Percentiles rank a stretch among this genome's conserved stretches.
Conservation (phyloP, 2,888 invertebrate species). For the Anthrax anthrax region DNA sequence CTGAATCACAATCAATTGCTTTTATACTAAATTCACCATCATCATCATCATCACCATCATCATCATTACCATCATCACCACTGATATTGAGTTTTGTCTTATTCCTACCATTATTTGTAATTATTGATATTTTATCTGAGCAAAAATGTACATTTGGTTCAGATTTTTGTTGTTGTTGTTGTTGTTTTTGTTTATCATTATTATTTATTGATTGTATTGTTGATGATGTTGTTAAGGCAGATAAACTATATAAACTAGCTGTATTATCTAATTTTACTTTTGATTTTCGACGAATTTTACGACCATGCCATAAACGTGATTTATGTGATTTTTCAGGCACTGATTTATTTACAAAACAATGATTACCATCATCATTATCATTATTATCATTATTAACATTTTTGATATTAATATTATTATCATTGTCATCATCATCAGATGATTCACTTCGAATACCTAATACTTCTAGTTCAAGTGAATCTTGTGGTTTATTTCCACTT, state of each 20-base stretch:
- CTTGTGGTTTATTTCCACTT: conserved; percentile 22
- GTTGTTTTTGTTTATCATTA: not conserved
- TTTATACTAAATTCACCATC: not conserved
- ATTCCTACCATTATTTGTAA: no score
- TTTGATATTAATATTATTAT: conserved; percentile 1
- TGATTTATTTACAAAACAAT: not conserved
- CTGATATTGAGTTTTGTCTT: no score
- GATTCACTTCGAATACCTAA: conserved; percentile 35
- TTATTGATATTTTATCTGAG: not conserved
- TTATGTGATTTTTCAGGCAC: not conserved
- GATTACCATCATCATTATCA: no score
- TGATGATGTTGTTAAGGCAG: conserved; percentile 2
- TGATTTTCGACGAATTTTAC: not conserved
- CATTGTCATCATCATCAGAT: conserved; percentile 12
- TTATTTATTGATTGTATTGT: not conserved
- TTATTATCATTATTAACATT: conserved; percentile 9
- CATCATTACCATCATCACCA: no score
- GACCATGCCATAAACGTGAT: not conserved
- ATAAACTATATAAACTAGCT: conserved; percentile 11
- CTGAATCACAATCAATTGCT: no score
- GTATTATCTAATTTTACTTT: not conserved
- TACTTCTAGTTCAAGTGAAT: conserved; percentile 38
- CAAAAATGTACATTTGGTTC: conserved; percentile 16
- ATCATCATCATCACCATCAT: not conserved
- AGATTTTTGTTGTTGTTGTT: conserved; percentile 11